Conservation (phyloP, 2,797 vertebrate genomes). For the Muraenolepis orangiensis region DNA sequence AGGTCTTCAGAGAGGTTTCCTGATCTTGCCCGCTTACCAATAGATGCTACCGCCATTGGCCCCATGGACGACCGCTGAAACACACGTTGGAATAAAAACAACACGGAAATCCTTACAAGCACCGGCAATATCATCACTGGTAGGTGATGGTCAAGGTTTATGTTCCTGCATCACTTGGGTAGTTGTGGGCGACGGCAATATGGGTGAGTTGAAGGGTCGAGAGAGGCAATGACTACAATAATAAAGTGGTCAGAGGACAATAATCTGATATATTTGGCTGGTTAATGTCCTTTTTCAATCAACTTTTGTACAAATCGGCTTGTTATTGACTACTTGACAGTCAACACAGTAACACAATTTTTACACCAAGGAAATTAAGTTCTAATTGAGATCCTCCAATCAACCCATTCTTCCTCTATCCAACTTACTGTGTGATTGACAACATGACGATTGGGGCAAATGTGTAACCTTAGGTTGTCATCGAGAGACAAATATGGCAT, state of each 20-base stretch:
- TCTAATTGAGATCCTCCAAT: background rate
- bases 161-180: background rate
- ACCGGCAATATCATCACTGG: background rate
- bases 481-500: background rate
- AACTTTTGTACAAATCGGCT: background rate
- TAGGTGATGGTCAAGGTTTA: background rate
- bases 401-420: background rate
- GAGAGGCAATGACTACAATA: too few relatives aligned
- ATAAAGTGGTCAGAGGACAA: background rate
- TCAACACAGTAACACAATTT: background rate
- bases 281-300: background rate
- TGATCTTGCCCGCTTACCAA: conserved; percentile 57
- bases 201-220: too few relatives aligned
- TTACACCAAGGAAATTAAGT: background rate
- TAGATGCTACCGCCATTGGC: conserved; percentile 38
- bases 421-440: background rate
- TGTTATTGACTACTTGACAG: background rate
- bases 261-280: background rate
- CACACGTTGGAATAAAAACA: background rate
- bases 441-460: background rate
- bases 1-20: conserved; percentile 55
- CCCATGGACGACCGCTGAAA: conserved; percentile 75
- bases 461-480: background rate
- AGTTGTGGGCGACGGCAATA: too few relatives aligned
- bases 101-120: background rate